These are phyloP conservation scores for Parnassius smintheus DNA, from an alignment of 2,888 invertebrate genomes.

Conservation along the genomic window DNA sequence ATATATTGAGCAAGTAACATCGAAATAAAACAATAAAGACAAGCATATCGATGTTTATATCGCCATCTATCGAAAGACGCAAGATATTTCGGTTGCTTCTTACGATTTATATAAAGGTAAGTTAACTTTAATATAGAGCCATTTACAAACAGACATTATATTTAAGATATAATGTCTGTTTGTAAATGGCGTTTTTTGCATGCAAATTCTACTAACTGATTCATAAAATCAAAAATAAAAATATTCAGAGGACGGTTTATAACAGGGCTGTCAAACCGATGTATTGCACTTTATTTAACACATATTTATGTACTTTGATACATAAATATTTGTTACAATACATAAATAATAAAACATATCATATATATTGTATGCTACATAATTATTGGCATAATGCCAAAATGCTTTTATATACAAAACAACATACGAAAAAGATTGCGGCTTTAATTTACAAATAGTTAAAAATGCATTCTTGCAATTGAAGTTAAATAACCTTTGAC, in stretches of 20 bases:
- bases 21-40: too few species aligned
- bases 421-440: not conserved
- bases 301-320: not conserved
- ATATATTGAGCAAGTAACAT: too few species aligned
- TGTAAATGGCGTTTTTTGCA: too few species aligned
- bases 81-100: too few species aligned
- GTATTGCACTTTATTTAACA: not conserved
- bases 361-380: not conserved
- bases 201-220: too few species aligned
- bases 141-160: too few species aligned
- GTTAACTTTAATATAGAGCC: too few species aligned
- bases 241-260: not conserved
- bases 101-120: too few species aligned
- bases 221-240: too few species aligned
- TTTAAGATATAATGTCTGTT: too few species aligned
- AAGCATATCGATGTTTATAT: too few species aligned
- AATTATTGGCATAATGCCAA: not conserved
- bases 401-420: slow-evolving; percentile 6
- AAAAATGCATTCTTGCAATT: slow-evolving; percentile 1
- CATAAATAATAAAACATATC: not conserved
- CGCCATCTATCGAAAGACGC: too few species aligned
- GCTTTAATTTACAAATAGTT: not conserved
- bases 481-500: slow-evolving; percentile 4
- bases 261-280: not conserved
- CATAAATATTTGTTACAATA: not conserved